Conservation (phyloP, 2,797 vertebrate genomes). For the Syncerus caffer region DNA sequence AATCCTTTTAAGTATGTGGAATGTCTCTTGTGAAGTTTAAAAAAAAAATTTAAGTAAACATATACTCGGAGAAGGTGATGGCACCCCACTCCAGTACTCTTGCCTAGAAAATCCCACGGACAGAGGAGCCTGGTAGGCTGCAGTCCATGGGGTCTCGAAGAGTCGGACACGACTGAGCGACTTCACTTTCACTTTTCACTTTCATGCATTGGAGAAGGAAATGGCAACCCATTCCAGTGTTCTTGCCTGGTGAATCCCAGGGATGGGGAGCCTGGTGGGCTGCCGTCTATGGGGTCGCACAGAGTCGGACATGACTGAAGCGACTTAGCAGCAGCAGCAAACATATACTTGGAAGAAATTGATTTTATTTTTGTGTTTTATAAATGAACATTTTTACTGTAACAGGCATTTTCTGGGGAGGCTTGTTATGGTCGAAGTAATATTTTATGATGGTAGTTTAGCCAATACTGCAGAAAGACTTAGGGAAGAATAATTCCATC, state of each 20-base stretch:
- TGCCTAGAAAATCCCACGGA: too few relatives aligned
- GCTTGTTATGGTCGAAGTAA: not conserved
- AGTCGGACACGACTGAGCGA: too few relatives aligned
- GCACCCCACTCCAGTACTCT: too few relatives aligned
- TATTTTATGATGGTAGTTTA: conserved; percentile 43
- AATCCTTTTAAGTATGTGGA: conserved; percentile 1
- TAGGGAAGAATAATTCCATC: conserved; percentile 28
- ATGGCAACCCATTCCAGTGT: too few relatives aligned
- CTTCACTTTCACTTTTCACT: too few relatives aligned
- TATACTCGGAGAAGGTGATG: not conserved
- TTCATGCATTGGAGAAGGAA: too few relatives aligned
- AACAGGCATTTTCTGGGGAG: conserved; percentile 37
- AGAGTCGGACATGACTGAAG: too few relatives aligned
- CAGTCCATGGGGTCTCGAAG: too few relatives aligned
- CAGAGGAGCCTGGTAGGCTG: too few relatives aligned
- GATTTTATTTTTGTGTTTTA: conserved; percentile 49
- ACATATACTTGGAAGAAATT: conserved; percentile 34
- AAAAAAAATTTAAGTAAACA: not conserved
- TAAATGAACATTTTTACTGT: conserved; percentile 29
- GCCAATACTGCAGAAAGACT: conserved; percentile 21
- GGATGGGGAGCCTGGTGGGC: too few relatives aligned
- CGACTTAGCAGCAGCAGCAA: not conserved
- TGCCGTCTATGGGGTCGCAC: too few relatives aligned
- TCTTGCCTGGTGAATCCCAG: too few relatives aligned
- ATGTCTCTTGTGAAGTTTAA: not conserved